These are phyloP conservation scores for Luperina nickerlii DNA, from an alignment of 2,888 invertebrate genomes.

Conservation along the genomic window DNA sequence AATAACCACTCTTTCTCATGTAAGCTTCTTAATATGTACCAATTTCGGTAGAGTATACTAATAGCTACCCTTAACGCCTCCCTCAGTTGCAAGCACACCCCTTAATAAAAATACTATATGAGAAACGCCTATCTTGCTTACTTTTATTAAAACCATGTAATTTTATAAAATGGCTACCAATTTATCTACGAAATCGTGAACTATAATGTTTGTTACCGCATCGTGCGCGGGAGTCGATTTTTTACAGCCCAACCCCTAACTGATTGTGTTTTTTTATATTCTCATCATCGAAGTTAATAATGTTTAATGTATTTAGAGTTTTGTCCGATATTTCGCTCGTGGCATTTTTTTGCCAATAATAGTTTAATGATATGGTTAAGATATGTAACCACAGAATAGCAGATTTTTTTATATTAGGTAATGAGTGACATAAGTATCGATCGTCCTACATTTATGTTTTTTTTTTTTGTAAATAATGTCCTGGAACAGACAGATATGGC, in stretches of 20 bases:
- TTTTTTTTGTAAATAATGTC: neutral
- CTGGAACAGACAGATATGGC: too few relatives aligned
- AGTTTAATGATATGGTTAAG: conserved; percentile 39
- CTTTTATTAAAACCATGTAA: conserved; percentile 82
- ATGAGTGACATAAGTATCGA: neutral
- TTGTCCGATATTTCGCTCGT: conserved; percentile 53
- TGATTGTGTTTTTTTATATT: conserved; percentile 61
- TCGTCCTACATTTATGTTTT: neutral
- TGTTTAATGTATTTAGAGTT: conserved; percentile 44
- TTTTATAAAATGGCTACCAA: conserved; percentile 83
- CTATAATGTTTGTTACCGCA: conserved; percentile 60
- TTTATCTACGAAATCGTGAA: conserved; percentile 79
- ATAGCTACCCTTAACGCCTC: conserved; percentile 73
- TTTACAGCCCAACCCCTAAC: conserved; percentile 61
- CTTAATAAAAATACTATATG: conserved; percentile 77
- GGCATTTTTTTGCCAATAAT: conserved; percentile 49
- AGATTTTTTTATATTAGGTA: neutral
- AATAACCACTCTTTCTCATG: conserved; percentile 5
- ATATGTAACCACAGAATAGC: neutral
- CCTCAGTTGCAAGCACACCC: conserved; percentile 79
- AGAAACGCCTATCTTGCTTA: conserved; percentile 82
- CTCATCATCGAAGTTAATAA: conserved; percentile 57
- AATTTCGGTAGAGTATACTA: conserved; percentile 67
- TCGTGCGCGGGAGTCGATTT: conserved; percentile 66
- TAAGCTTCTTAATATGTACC: conserved; percentile 28